phyloP scores from a whole-genome alignment of 1,140 invertebrate genomes.

The Prorops nasuta region DNA sequence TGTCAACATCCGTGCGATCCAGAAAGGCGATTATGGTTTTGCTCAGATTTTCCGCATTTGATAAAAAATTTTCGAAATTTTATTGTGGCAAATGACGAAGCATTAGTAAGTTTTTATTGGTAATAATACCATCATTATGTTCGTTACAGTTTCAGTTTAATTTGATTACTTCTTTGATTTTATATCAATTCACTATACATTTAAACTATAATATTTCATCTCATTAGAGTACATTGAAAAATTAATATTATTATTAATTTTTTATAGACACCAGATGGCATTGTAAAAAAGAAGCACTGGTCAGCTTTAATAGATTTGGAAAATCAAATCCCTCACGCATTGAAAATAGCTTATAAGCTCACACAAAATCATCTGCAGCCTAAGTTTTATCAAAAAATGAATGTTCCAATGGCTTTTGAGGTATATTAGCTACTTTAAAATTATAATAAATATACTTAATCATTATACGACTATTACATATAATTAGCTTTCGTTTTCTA shows the following conservation, averaged over 20 bases:
- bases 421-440: background rate
- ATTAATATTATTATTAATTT: slow-evolving; percentile 1
- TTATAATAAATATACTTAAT: no score
- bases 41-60: slow-evolving; percentile 20
- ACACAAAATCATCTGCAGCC: slow-evolving; percentile 13
- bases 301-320: slow-evolving; percentile 9
- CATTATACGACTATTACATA: background rate
- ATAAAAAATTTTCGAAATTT: slow-evolving; percentile 17
- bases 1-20: slow-evolving; percentile 12
- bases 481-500: no score
- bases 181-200: no score
- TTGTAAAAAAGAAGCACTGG: slow-evolving; percentile 15
- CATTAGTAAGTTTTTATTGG: background rate
- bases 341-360: slow-evolving; percentile 16
- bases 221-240: no score
- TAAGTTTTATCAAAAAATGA: slow-evolving; percentile 14
- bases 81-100: background rate
- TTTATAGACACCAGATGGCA: slow-evolving; percentile 21
- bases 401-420: slow-evolving; percentile 2
- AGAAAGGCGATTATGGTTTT: slow-evolving; percentile 16
- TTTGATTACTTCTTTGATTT: no score
- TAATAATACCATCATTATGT: background rate
- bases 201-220: no score
- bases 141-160: background rate
- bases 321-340: slow-evolving; percentile 4